Percentiles rank a stretch among this genome's conserved stretches.
phyloP scores from a whole-genome alignment of 2,888 invertebrate genomes.

The Esperia sulphurella region DNA sequence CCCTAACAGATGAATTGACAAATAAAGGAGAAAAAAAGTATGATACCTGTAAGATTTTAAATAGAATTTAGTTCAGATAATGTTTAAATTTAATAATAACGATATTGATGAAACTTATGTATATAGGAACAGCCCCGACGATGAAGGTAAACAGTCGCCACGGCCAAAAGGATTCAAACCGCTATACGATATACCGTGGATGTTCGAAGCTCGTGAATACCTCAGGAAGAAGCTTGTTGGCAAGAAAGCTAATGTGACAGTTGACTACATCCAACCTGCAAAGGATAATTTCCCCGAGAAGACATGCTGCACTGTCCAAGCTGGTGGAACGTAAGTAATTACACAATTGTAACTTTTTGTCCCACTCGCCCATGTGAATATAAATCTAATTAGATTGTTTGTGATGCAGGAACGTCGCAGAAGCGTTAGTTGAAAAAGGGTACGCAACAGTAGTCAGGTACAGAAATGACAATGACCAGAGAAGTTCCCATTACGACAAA shows the following conservation, averaged over 20 bases:
- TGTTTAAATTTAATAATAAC: too few relatives aligned
- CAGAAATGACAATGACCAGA: constrained; percentile 96
- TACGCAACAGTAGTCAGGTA: constrained; percentile 95
- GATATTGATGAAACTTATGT: background rate
- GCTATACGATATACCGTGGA: constrained; percentile 98
- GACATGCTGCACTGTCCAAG: constrained; percentile 93
- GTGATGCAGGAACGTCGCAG: constrained; percentile 90
- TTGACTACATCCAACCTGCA: constrained; percentile 98
- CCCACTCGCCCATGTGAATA: background rate
- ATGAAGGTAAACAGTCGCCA: constrained; percentile 83
- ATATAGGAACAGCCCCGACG: constrained; percentile 73
- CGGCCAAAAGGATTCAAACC: constrained; percentile 89
- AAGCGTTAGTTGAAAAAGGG: constrained; percentile 95
- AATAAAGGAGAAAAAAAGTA: too few relatives aligned
- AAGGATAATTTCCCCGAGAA: constrained; percentile 97
- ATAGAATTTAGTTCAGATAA: too few relatives aligned
- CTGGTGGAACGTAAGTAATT: constrained; percentile 77
- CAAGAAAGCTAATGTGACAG: constrained; percentile 93
- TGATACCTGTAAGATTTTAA: too few relatives aligned
- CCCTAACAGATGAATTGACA: too few relatives aligned
- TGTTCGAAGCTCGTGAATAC: constrained; percentile 99
- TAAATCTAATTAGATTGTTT: background rate
- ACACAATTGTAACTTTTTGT: background rate
- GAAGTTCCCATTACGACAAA: constrained; percentile 95
- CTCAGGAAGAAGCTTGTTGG: constrained; percentile 96